Evolutionary conservation across 2,797 vertebrate genomes (phyloP), one percentile per base, ranked within the genome.

Genomic region (Liasis olivaceus): DNA sequence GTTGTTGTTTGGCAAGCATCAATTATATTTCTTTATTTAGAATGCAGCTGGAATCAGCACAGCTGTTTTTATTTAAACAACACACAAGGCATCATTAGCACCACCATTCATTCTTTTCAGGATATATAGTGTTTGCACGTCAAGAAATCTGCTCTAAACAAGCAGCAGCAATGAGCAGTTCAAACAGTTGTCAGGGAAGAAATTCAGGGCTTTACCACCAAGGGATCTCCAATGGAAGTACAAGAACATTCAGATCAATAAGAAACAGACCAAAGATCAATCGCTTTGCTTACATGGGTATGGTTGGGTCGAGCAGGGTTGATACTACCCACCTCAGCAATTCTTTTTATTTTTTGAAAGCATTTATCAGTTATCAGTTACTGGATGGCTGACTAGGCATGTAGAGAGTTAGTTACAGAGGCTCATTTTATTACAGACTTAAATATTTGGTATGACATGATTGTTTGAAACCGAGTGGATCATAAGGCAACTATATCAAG

Each of bases 51-150:
- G 95, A 93, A 93, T 90, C 90, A 95, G 92, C 58, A 93, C 94
- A 96, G 95, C 90, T 95, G 92, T n/a, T 93, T 95, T 95, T 95
- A 94, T 93, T 95, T 95, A 93, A 95, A 87, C 15, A 95, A 91
- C 3, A 94, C 95, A 47, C 91, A 94, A 95, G 93, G 93, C 94
- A 63, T 85, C 47, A 89, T 56, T 84, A 89, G n/a, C 42, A 24
- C 8, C 47, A 63, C 63, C 58, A 69, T 92, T 69, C 62, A 89
- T 36, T 92, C 87, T 93, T 93, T 90, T 87, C 85, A 87, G 89
- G 42, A 87, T n/a, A 9, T 15, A 77, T 81, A 56, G 89, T 87
- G 64, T 47, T 62, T 93, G 66, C 17, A 63, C 77, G 6, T 63
- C 22, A 81, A 81, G 58, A 87, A 47, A 87, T 63, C 72, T 90